phyloP scores from a whole-genome alignment of 2,113 vertebrate genomes.

The Sialia sialis region DNA sequence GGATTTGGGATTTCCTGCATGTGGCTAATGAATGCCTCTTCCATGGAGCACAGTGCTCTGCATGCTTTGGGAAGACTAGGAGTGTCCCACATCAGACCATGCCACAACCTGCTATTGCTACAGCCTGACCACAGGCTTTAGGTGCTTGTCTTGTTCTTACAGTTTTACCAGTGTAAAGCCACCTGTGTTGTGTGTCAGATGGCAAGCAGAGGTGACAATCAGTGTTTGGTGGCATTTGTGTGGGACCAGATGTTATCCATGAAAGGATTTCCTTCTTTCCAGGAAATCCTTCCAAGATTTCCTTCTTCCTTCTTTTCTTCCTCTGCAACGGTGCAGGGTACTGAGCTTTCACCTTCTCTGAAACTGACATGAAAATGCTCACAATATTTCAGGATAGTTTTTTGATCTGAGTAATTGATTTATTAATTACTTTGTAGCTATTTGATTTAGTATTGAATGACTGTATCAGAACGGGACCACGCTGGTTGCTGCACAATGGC shows the following conservation, averaged over 20 bases:
- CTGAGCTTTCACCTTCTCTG: not conserved
- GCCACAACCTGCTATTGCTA: not conserved
- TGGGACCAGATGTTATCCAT: not conserved
- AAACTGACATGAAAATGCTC: not conserved
- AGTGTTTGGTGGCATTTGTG: not conserved
- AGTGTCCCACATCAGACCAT: not conserved
- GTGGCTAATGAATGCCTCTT: not conserved
- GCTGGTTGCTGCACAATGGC: not conserved
- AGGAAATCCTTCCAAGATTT: not conserved
- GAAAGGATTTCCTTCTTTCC: not conserved
- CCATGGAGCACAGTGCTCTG: not conserved
- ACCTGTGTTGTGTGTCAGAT: not conserved
- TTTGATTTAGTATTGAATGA: not conserved
- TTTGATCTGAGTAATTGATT: not conserved
- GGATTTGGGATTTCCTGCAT: not conserved
- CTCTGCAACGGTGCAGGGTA: not conserved
- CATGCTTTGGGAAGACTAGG: not conserved
- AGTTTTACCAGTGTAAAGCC: not conserved
- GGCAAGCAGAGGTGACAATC: not conserved
- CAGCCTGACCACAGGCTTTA: not conserved
- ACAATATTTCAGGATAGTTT: not conserved
- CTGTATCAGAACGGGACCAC: not conserved
- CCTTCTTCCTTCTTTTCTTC: not conserved
- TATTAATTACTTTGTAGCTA: not conserved
- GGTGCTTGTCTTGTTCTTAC: not conserved